Evolutionary conservation across 2,888 invertebrate species (phyloP).

Genomic region (Oscheius onirici): DNA sequence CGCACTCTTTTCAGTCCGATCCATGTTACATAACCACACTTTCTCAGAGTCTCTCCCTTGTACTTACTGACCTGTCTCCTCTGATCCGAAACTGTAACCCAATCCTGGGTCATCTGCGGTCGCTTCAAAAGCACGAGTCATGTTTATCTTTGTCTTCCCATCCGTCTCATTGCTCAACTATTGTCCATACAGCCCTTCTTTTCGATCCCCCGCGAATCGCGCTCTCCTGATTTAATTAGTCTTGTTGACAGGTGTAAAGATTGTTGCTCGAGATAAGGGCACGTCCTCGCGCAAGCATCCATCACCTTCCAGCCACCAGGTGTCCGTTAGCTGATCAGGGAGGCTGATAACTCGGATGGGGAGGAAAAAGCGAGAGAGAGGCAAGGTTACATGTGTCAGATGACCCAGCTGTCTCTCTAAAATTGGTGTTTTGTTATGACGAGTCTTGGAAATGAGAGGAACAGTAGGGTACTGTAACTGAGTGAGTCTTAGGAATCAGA

Average conservation of each 20-base stretch:
- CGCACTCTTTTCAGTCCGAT: no score
- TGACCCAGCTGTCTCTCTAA: no score
- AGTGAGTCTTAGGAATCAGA: no score
- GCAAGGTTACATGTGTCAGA: no score
- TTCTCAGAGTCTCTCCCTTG: not conserved
- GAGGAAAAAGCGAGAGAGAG: not conserved
- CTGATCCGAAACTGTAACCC: conserved; percentile 5
- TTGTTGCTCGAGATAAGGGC: conserved; percentile 9
- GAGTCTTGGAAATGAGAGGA: no score
- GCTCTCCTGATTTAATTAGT: conserved; percentile 13
- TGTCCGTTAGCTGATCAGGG: conserved; percentile 29
- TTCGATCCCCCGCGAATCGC: not conserved
- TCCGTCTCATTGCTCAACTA: no score
- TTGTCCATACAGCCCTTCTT: not conserved
- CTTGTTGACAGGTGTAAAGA: conserved; percentile 31
- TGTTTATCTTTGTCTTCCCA: conserved; percentile 18
- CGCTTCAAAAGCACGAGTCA: not conserved
- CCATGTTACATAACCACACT: no score
- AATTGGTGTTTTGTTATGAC: no score
- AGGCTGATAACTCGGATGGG: conserved; percentile 2
- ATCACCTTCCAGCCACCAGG: conserved; percentile 27
- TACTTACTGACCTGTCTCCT: not conserved
- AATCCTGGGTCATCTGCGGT: not conserved
- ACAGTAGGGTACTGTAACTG: no score
- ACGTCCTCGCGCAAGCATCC: conserved; percentile 30